Evolutionary conservation across 2,888 invertebrate species (phyloP).

Genomic region (Melinaea menophilus): DNA sequence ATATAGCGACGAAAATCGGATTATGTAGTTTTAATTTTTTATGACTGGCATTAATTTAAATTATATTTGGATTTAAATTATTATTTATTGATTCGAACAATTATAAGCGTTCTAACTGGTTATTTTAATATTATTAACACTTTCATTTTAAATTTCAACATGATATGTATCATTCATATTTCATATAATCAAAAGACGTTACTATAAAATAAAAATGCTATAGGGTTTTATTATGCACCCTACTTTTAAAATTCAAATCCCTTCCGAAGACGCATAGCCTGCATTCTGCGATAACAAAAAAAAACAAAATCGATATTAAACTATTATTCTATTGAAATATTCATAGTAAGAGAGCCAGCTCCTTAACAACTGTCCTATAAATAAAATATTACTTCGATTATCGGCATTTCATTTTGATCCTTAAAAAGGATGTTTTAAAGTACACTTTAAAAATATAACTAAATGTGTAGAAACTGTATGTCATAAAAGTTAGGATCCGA

Average conservation of each 20-base stretch:
- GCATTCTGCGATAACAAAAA: conserved; percentile 13
- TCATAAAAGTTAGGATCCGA: conserved; percentile 2
- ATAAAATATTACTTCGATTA: conserved; percentile 15
- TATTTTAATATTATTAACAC: no score
- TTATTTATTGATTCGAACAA: no score
- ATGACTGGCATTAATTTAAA: no score
- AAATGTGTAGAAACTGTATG: background rate
- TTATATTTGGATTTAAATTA: no score
- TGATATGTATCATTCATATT: no score
- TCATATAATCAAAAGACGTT: no score
- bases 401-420: background rate
- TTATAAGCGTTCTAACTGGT: no score
- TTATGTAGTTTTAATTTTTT: no score
- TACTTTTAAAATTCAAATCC: background rate
- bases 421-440: background rate
- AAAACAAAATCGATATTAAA: conserved; percentile 14
- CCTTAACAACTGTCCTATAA: conserved; percentile 9
- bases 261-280: background rate
- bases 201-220: background rate
- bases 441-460: background rate
- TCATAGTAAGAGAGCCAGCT: conserved; percentile 15
- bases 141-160: no score
- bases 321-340: conserved; percentile 21
- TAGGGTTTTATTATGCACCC: conserved; percentile 3
- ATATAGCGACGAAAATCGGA: no score